Evolutionary conservation across 2,113 vertebrate genomes (phyloP).

Genomic region (Regulus satrapa): DNA sequence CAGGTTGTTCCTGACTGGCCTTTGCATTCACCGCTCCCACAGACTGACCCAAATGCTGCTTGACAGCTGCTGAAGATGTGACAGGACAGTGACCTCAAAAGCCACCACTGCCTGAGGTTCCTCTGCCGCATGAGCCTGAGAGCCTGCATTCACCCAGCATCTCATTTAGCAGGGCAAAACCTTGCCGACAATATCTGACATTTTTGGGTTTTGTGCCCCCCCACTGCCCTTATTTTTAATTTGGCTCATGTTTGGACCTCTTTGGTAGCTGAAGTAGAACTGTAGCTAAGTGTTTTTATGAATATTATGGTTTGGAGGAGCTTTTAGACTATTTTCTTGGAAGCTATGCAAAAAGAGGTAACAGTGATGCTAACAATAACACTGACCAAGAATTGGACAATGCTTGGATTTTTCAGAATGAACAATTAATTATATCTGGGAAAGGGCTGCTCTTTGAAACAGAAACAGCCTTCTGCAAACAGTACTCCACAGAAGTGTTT

Average conservation of each 20-base stretch:
- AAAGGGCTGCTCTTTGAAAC: background rate
- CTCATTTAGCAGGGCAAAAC: background rate
- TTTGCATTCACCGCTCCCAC: background rate
- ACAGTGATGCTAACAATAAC: background rate
- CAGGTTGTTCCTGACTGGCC: background rate
- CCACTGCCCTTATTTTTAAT: background rate
- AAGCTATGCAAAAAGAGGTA: background rate
- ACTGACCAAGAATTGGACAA: background rate
- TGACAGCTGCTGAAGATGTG: background rate
- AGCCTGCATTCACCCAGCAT: background rate
- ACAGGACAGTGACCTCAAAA: background rate
- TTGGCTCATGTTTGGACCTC: background rate
- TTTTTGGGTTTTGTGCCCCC: background rate
- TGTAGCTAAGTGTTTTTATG: background rate
- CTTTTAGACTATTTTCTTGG: background rate
- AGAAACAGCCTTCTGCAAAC: background rate
- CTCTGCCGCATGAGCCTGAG: background rate
- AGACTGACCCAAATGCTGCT: background rate
- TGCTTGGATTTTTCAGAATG: background rate
- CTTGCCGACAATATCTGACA: background rate
- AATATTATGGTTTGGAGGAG: background rate
- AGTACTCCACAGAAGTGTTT: background rate
- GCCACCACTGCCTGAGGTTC: background rate
- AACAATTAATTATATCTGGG: background rate
- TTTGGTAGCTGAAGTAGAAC: background rate